Conservation (phyloP, 2,113 vertebrate genomes). For the Dolichotis patagonum region DNA sequence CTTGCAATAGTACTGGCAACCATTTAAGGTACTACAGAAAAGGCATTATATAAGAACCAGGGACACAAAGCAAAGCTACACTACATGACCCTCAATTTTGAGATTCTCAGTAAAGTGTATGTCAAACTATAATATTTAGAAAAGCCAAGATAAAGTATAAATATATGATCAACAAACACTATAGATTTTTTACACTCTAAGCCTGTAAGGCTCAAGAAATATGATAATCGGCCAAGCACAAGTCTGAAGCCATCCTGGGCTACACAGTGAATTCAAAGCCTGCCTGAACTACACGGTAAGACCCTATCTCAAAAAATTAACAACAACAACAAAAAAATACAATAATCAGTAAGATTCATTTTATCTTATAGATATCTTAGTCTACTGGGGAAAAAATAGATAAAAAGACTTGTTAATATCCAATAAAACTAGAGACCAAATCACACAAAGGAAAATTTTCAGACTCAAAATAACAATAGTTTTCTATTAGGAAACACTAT, state of each 20-base stretch:
- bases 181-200: background rate
- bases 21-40: background rate
- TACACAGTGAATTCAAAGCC: too few species aligned
- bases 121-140: background rate
- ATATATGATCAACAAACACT: background rate
- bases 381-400: background rate
- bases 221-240: background rate
- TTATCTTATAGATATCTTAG: background rate
- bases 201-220: background rate
- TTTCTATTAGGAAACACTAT: background rate
- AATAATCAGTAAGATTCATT: background rate
- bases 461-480: background rate
- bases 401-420: background rate
- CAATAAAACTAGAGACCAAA: background rate
- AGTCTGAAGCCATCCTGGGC: too few species aligned
- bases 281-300: too few species aligned
- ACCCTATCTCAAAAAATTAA: too few species aligned
- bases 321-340: background rate
- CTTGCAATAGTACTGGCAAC: background rate
- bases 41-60: background rate
- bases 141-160: constrained; percentile 16
- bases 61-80: background rate
- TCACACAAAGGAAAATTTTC: background rate
- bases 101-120: background rate
- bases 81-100: background rate